Percentiles rank a stretch among this genome's conserved stretches.
Conservation (phyloP, 2,797 vertebrate genomes). For the Bradypodion pumilum region DNA sequence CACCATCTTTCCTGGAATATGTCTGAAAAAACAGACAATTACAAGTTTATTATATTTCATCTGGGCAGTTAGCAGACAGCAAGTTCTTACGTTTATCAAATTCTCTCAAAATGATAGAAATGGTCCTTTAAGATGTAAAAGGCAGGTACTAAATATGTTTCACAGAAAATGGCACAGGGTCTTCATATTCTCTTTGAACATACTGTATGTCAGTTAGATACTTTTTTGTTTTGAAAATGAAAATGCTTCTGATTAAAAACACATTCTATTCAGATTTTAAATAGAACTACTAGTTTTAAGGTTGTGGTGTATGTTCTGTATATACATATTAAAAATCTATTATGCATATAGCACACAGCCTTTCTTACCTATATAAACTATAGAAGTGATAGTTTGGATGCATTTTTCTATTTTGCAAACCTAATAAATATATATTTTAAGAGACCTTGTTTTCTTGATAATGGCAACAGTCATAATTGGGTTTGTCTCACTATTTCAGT, state of each 20-base stretch:
- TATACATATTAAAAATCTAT: not conserved
- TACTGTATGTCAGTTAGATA: accelerated
- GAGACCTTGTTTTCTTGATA: not conserved
- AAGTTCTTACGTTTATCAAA: not conserved
- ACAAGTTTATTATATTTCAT: not conserved
- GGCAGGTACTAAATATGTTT: not conserved
- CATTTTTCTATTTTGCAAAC: not conserved
- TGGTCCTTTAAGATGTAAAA: not conserved
- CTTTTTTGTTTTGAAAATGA: not conserved
- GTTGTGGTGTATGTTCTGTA: too few species aligned
- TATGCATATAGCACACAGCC: not conserved
- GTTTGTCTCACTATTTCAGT: not conserved
- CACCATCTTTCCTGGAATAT: slow-evolving; percentile 66
- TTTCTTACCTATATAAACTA: not conserved
- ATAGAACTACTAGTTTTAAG: not conserved
- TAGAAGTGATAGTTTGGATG: not conserved
- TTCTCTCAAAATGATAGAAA: not conserved
- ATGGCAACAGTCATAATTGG: not conserved
- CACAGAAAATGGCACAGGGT: not conserved
- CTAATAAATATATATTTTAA: not conserved
- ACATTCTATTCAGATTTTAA: not conserved
- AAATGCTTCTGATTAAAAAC: accelerated
- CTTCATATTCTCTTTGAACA: not conserved
- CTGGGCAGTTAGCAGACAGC: not conserved
- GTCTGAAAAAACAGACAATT: slow-evolving; percentile 47